Conservation (phyloP, 1,140 invertebrate species). For the Centruroides sculpturatus region DNA sequence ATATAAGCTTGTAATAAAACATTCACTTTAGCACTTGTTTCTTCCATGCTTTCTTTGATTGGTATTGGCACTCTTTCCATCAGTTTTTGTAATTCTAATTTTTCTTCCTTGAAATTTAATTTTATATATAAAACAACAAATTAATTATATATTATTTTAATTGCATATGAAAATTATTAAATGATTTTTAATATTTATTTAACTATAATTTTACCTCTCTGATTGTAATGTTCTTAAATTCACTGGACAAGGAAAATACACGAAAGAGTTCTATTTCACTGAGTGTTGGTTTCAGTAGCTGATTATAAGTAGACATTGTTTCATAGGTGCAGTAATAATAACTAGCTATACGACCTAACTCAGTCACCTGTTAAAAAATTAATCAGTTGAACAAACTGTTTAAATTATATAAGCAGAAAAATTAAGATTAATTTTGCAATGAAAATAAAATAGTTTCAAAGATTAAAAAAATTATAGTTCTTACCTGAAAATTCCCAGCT, state of each 20-base stretch:
- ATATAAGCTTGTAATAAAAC: slow-evolving; percentile 95
- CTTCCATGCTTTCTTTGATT: slow-evolving; percentile 97
- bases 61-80: slow-evolving; percentile 97
- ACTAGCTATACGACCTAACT: slow-evolving; percentile 91
- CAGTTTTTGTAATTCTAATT: slow-evolving; percentile 89
- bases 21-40: slow-evolving; percentile 93
- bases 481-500: slow-evolving; percentile 70
- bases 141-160: neutral
- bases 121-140: slow-evolving; percentile 17
- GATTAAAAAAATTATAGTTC: too few species aligned
- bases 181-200: neutral
- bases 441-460: too few species aligned
- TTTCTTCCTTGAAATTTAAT: slow-evolving; percentile 54
- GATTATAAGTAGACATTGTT: slow-evolving; percentile 93
- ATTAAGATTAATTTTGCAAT: too few species aligned
- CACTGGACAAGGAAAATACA: slow-evolving; percentile 95
- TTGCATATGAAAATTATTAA: neutral
- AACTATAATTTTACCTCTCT: slow-evolving; percentile 43
- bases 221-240: slow-evolving; percentile 85
- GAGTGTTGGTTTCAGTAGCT: slow-evolving; percentile 86
- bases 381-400: neutral
- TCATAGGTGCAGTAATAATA: slow-evolving; percentile 97
- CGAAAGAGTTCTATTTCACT: slow-evolving; percentile 96
- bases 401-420: too few species aligned
- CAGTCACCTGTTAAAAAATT: slow-evolving; percentile 43